A percentile compares a stretch with the other conserved stretches of the same genome.
Evolutionary conservation across 2,113 vertebrate genomes (phyloP).

Genomic region (Polyodon spathula): DNA sequence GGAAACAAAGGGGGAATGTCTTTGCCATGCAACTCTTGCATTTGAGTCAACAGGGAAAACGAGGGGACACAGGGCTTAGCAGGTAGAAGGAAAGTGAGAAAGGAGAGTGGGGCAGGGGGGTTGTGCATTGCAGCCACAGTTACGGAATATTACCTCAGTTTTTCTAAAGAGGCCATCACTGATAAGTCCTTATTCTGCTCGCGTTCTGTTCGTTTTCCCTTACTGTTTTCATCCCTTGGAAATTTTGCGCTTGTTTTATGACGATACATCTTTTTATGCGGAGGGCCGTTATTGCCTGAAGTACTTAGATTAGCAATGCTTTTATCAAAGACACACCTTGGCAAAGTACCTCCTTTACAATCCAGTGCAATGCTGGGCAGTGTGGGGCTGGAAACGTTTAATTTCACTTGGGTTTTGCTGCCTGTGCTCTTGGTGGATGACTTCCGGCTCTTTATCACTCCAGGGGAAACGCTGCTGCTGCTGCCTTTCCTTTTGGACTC

Average conservation of each 20-base stretch:
- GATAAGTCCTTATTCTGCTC: slow-evolving; percentile 89
- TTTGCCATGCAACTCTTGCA: slow-evolving; percentile 91
- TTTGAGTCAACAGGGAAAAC: slow-evolving; percentile 62
- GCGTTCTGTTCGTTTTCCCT: slow-evolving; percentile 82
- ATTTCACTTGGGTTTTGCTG: slow-evolving; percentile 78
- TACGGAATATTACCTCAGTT: slow-evolving; percentile 99
- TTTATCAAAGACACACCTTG: slow-evolving; percentile 75
- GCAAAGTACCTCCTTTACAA: slow-evolving; percentile 34
- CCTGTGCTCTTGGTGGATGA: slow-evolving; percentile 67
- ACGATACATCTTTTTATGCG: slow-evolving; percentile 98
- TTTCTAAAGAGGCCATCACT: slow-evolving; percentile 95
- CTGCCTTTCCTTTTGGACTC: slow-evolving; percentile 87
- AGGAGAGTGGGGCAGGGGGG: too few species aligned
- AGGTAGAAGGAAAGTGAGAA: slow-evolving; percentile 58
- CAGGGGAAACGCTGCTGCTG: slow-evolving; percentile 43
- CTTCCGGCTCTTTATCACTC: slow-evolving; percentile 73
- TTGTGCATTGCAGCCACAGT: slow-evolving; percentile 79
- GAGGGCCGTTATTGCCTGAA: slow-evolving; percentile 81
- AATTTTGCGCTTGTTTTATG: slow-evolving; percentile 97
- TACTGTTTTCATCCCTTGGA: slow-evolving; percentile 89
- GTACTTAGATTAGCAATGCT: slow-evolving; percentile 81
- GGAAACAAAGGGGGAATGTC: slow-evolving; percentile 63
- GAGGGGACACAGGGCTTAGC: slow-evolving; percentile 50
- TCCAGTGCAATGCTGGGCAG: slow-evolving; percentile 70
- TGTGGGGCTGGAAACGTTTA: slow-evolving; percentile 61